These are phyloP conservation scores for Pristionchus pacificus DNA, from an alignment of 1,140 invertebrate species.

Conservation along the genomic window DNA sequence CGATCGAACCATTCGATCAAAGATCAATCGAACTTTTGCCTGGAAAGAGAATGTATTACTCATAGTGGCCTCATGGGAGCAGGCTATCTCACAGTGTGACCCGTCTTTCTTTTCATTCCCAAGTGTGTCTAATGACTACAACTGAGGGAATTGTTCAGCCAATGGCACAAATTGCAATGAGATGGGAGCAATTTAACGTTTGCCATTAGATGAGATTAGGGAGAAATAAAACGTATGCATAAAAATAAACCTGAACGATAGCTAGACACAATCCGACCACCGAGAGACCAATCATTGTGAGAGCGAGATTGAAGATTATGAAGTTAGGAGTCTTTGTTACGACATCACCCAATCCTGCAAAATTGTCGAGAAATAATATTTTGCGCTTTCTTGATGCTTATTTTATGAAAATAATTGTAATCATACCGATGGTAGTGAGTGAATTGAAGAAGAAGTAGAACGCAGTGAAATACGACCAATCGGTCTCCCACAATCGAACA, in stretches of 20 bases:
- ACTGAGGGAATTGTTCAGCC: no score
- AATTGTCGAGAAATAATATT: no score
- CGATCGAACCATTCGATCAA: slow-evolving; percentile 25
- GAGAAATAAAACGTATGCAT: not conserved
- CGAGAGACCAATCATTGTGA: slow-evolving; percentile 30
- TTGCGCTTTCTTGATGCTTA: no score
- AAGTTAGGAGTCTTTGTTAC: slow-evolving; percentile 35
- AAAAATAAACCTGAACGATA: slow-evolving; percentile 15
- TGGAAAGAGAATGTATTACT: slow-evolving; percentile 12
- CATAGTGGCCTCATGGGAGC: no score
- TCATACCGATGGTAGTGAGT: slow-evolving; percentile 75
- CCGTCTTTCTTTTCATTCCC: no score
- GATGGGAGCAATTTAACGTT: no score
- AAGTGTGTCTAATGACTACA: no score
- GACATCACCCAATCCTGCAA: slow-evolving; percentile 53
- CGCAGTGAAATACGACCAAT: slow-evolving; percentile 77
- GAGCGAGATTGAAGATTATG: slow-evolving; percentile 31
- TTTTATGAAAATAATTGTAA: no score
- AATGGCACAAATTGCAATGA: no score
- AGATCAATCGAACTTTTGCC: slow-evolving; percentile 31
- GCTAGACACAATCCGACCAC: slow-evolving; percentile 29
- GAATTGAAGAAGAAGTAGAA: slow-evolving; percentile 90
- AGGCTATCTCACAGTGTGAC: no score
- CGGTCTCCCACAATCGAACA: slow-evolving; percentile 64
- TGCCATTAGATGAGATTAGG: not conserved